A percentile compares a stretch with the other conserved stretches of the same genome.
Conservation (phyloP, 92 coral and sea anemone genomes). For the Epizoanthus illoricatus region DNA sequence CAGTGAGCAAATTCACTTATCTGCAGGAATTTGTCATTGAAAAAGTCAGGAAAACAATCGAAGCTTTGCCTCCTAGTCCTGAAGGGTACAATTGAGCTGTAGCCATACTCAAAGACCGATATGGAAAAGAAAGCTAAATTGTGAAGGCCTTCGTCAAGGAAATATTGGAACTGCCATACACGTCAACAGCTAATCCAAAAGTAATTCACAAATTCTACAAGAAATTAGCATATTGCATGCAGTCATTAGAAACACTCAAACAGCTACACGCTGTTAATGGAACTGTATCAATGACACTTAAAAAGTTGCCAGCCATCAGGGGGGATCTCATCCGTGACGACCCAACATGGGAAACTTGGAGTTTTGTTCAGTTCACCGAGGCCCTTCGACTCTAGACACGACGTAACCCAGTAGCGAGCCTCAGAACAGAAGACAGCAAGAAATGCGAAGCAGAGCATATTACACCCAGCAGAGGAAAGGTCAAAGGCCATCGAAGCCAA, state of each 20-base stretch:
- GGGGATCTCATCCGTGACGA: constrained; percentile 47
- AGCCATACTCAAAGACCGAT: constrained; percentile 39
- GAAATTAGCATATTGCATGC: constrained; percentile 43
- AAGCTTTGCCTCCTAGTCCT: constrained; percentile 44
- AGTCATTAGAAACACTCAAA: constrained; percentile 48
- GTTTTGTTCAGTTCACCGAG: constrained; percentile 36
- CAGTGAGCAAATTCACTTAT: constrained; percentile 49
- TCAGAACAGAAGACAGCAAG: too few relatives aligned
- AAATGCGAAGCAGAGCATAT: too few relatives aligned
- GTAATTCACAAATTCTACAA: constrained; percentile 44
- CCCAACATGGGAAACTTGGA: constrained; percentile 50
- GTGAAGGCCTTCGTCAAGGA: constrained; percentile 43
- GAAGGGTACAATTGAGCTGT: constrained; percentile 51
- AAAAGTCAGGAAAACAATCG: constrained; percentile 36
- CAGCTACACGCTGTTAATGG: constrained; percentile 39
- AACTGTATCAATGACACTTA: constrained; percentile 50
- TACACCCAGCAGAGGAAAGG: too few relatives aligned
- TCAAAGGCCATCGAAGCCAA: too few relatives aligned
- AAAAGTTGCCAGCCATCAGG: constrained; percentile 55
- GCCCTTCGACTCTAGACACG: constrained; percentile 51
- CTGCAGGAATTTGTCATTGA: constrained; percentile 38
- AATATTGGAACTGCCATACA: constrained; percentile 44
- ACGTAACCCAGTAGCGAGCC: too few relatives aligned
- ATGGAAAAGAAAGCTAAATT: constrained; percentile 50
- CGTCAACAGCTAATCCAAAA: constrained; percentile 31